phyloP scores from a whole-genome alignment of 2,797 vertebrate genomes.

The Merluccius polli region DNA sequence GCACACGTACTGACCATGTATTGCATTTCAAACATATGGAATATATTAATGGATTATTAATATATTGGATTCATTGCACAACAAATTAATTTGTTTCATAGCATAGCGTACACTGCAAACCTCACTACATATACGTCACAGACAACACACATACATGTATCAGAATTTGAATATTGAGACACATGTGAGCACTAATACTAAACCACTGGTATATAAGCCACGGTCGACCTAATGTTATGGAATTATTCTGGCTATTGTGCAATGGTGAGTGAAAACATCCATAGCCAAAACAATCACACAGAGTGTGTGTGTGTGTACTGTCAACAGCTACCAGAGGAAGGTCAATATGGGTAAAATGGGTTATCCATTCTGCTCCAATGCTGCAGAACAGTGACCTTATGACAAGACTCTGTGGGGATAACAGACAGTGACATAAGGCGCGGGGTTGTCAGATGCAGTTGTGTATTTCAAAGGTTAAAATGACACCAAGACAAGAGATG shows the following conservation, averaged over 20 bases:
- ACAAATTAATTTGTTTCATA: constrained; percentile 40
- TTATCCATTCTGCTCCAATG: no score
- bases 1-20: constrained; percentile 59
- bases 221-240: constrained; percentile 31
- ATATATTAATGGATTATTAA: constrained; percentile 25
- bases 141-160: constrained; percentile 54
- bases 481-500: neutral
- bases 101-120: constrained; percentile 48
- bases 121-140: constrained; percentile 62
- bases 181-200: constrained; percentile 40
- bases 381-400: neutral
- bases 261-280: constrained; percentile 24
- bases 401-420: neutral
- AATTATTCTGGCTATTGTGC: constrained; percentile 27
- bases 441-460: neutral
- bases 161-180: constrained; percentile 46
- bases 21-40: constrained; percentile 59
- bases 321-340: neutral
- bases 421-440: neutral
- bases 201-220: constrained; percentile 55
- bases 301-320: neutral
- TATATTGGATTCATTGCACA: constrained; percentile 51
- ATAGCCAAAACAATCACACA: neutral
- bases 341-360: no score
- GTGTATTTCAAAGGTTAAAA: neutral